A percentile compares a stretch with the other conserved stretches of the same genome.
Conservation (phyloP, 2,113 vertebrate species). For the Aepyceros melampus region DNA sequence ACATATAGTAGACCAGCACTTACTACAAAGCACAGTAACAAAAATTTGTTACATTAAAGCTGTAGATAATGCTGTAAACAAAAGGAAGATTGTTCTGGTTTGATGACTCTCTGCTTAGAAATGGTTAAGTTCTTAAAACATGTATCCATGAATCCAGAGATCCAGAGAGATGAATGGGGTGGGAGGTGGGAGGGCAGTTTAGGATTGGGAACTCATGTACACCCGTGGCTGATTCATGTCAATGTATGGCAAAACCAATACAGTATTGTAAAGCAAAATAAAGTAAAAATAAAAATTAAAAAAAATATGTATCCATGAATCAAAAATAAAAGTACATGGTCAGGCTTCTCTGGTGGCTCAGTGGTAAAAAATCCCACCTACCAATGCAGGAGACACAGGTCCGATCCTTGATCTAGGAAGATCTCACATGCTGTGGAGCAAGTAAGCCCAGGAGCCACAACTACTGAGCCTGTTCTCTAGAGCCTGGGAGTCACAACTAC, state of each 20-base stretch:
- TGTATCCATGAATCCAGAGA: too few relatives aligned
- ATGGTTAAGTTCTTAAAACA: background rate
- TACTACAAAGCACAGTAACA: background rate
- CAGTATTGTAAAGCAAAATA: too few relatives aligned
- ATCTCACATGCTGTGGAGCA: background rate
- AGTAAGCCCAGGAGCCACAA: background rate
- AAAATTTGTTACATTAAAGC: background rate
- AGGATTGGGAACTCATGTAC: too few relatives aligned
- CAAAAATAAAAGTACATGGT: background rate
- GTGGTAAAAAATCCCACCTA: background rate
- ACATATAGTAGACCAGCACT: background rate
- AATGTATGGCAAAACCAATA: too few relatives aligned
- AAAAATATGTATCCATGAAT: background rate
- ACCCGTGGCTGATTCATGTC: too few relatives aligned
- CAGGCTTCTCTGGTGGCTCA: background rate
- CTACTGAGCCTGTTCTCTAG: background rate
- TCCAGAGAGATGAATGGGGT: too few relatives aligned
- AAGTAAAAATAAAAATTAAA: too few relatives aligned
- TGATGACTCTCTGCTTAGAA: background rate
- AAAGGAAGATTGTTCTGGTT: background rate
- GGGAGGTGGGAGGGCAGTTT: too few relatives aligned
- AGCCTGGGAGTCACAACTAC: background rate
- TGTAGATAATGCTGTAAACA: background rate
- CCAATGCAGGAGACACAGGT: background rate
- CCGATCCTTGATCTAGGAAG: background rate